These are phyloP conservation scores for Calephelis virginiensis DNA, from an alignment of 1,140 invertebrate species.

Conservation along the genomic window DNA sequence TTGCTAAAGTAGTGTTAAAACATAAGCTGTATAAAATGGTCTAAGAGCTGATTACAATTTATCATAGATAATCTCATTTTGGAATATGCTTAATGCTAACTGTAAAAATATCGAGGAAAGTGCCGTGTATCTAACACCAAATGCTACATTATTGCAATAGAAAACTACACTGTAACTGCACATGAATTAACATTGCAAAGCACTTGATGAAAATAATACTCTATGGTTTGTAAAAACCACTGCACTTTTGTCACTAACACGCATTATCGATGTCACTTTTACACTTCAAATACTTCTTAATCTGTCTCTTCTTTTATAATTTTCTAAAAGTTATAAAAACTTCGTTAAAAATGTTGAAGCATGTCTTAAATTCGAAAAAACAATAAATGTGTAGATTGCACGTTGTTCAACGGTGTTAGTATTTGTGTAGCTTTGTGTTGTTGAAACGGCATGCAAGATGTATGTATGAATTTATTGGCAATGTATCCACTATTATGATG, in stretches of 20 bases:
- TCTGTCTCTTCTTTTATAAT: conserved; percentile 37
- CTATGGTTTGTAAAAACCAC: conserved; percentile 42
- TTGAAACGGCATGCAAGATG: conserved; percentile 55
- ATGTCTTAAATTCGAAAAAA: conserved; percentile 68
- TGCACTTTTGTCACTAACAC: conserved; percentile 52
- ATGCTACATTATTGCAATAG: conserved; percentile 8
- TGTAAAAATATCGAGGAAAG: conserved; percentile 36
- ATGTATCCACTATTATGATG: conserved; percentile 6
- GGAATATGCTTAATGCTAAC: conserved; percentile 33
- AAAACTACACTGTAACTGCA: conserved; percentile 15
- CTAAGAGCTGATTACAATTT: conserved; percentile 10
- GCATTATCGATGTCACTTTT: conserved; percentile 5
- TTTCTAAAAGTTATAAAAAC: conserved; percentile 17
- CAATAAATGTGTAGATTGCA: conserved; percentile 72
- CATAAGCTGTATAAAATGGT: conserved; percentile 41
- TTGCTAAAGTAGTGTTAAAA: conserved; percentile 53
- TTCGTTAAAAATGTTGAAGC: conserved; percentile 51
- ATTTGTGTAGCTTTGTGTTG: conserved; percentile 62
- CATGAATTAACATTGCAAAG: conserved; percentile 16
- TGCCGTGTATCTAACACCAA: conserved; percentile 27
- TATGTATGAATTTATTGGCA: conserved; percentile 15
- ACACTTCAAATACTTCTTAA: conserved; percentile 31
- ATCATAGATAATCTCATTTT: conserved; percentile 42
- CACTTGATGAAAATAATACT: conserved; percentile 4
- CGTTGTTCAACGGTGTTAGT: conserved; percentile 66